Conservation (phyloP, 1,140 invertebrate species). For the Ganaspis sp. region DNA sequence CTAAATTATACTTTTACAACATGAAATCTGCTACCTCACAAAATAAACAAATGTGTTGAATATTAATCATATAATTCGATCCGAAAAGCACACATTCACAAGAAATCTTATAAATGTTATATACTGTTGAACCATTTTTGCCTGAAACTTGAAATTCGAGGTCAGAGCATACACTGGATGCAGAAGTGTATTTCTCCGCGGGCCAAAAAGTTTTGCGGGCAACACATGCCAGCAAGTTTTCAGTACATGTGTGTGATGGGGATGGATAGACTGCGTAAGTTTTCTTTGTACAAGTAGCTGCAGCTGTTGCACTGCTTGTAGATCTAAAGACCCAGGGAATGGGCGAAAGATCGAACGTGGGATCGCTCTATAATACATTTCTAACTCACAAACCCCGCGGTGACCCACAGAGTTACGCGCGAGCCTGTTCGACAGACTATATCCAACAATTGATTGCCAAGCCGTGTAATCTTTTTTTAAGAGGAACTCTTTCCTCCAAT, state of each 20-base stretch:
- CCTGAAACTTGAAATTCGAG: not conserved
- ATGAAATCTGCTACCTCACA: no score
- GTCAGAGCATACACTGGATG: not conserved
- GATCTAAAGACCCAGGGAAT: not conserved
- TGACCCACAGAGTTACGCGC: slow-evolving; percentile 54
- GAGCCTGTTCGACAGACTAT: not conserved
- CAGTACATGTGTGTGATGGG: not conserved
- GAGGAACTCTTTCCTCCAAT: not conserved
- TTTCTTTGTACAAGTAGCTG: not conserved
- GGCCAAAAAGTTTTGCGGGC: slow-evolving; percentile 16
- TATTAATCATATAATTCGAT: no score
- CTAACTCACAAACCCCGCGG: slow-evolving; percentile 54
- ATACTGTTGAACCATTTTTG: not conserved
- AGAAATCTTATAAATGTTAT: not conserved
- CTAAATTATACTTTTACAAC: no score
- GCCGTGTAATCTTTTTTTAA: slow-evolving; percentile 22
- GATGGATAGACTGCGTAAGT: slow-evolving; percentile 14
- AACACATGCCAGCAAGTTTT: not conserved
- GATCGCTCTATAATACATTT: slow-evolving; percentile 49
- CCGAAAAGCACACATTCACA: not conserved
- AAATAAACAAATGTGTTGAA: no score
- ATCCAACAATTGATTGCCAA: slow-evolving; percentile 17
- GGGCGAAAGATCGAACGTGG: slow-evolving; percentile 14
- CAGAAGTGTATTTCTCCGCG: not conserved
- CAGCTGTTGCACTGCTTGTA: slow-evolving; percentile 14